phyloP scores from a whole-genome alignment of 2,888 invertebrate species.

The Lasioglossum pauxillum region DNA sequence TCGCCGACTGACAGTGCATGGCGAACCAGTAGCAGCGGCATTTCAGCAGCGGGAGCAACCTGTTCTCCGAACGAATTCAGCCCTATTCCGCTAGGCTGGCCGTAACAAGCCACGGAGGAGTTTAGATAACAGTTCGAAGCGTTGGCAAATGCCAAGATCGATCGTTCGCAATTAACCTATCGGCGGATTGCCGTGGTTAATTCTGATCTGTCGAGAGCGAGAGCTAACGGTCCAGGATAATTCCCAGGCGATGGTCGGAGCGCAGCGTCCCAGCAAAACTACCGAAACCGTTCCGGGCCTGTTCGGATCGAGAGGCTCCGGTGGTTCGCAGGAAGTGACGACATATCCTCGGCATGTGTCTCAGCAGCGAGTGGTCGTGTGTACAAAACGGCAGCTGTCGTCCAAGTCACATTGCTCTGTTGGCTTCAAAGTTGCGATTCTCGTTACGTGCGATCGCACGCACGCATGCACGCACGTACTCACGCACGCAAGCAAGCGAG shows the following conservation, averaged over 20 bases:
- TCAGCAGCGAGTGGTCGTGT: constrained; percentile 56
- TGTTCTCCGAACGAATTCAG: constrained; percentile 7
- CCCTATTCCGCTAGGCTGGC: background rate
- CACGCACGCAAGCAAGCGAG: background rate
- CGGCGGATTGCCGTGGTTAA: background rate
- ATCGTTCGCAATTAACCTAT: background rate
- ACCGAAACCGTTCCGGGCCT: background rate
- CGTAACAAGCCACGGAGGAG: background rate
- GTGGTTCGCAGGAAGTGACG: constrained; percentile 78
- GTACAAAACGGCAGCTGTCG: constrained; percentile 76
- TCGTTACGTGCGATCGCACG: constrained; percentile 63
- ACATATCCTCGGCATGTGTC: constrained; percentile 73
- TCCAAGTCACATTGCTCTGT: constrained; percentile 76
- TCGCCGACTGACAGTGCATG: background rate
- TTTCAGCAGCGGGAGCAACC: background rate
- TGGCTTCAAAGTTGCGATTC: constrained; percentile 67
- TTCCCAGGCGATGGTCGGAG: background rate
- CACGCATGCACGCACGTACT: constrained; percentile 31
- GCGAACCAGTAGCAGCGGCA: background rate
- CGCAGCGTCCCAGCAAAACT: constrained; percentile 28
- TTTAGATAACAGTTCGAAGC: background rate
- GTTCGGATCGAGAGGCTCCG: background rate
- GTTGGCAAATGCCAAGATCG: background rate
- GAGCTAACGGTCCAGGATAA: constrained; percentile 29
- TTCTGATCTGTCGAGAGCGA: background rate